Evolutionary conservation across 2,113 vertebrate genomes (phyloP).

Genomic region (Chiloscyllium plagiosum): DNA sequence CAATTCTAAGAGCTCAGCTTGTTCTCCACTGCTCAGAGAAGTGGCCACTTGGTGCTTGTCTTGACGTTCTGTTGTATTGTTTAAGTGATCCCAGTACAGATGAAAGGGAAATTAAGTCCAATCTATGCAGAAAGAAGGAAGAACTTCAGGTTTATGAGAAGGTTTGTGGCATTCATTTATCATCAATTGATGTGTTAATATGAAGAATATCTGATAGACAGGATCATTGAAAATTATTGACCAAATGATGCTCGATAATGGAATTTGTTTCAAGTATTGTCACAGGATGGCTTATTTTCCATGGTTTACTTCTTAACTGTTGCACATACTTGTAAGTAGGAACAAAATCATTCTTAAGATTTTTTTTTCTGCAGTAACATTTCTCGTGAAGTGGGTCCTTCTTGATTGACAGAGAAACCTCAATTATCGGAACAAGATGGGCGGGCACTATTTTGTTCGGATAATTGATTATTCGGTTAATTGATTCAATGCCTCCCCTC

Average conservation of each 20-base stretch:
- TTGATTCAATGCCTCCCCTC: too few relatives aligned
- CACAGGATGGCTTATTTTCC: not conserved
- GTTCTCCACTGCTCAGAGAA: conserved; percentile 68
- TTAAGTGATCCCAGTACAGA: conserved; percentile 61
- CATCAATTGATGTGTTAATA: not conserved
- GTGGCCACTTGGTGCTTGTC: conserved; percentile 75
- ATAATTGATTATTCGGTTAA: too few relatives aligned
- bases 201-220: not conserved
- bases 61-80: conserved; percentile 84
- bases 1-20: conserved; percentile 66
- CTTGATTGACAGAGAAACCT: not conserved
- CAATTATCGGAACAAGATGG: too few relatives aligned
- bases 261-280: not conserved
- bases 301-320: not conserved
- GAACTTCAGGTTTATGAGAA: conserved; percentile 76
- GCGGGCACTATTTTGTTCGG: too few relatives aligned
- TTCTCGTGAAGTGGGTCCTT: not conserved
- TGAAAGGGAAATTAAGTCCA: conserved; percentile 50
- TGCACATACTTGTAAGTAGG: not conserved
- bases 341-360: not conserved
- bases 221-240: not conserved
- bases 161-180: conserved; percentile 54
- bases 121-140: conserved; percentile 63
- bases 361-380: not conserved
- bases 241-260: not conserved